Conservation (phyloP, 2,888 invertebrate genomes). For the Drosophila quinaria region DNA sequence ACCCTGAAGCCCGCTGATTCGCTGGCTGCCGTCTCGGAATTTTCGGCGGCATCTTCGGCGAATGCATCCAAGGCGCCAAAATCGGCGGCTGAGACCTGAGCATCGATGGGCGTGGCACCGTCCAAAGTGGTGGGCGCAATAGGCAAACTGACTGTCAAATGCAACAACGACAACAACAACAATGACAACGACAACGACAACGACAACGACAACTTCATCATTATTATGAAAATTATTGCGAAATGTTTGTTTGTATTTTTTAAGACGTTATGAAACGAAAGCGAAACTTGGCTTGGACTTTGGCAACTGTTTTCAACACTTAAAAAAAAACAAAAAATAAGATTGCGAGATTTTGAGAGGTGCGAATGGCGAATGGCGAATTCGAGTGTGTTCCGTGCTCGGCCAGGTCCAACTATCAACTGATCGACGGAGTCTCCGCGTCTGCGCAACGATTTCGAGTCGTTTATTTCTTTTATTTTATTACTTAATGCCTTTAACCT, state of each 20-base stretch:
- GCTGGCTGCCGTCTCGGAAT: conserved; percentile 45
- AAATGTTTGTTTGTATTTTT: conserved; percentile 17
- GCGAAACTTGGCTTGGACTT: conserved; percentile 10
- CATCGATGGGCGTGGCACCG: conserved; percentile 75
- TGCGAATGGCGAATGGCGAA: conserved; percentile 1
- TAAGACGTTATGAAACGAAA: conserved; percentile 43
- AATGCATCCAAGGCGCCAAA: conserved; percentile 68
- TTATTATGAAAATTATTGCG: conserved; percentile 30
- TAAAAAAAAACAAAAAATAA: too few relatives aligned
- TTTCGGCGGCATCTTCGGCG: conserved; percentile 60
- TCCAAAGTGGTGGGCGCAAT: conserved; percentile 68
- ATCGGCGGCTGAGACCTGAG: conserved; percentile 71
- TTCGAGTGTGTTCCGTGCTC: conserved; percentile 45
- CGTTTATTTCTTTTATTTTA: conserved; percentile 16
- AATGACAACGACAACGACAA: not conserved
- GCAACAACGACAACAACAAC: conserved; percentile 24
- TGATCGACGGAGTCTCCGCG: conserved; percentile 51
- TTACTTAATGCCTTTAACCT: conserved; percentile 54
- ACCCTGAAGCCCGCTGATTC: conserved; percentile 76
- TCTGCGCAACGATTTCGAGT: conserved; percentile 71
- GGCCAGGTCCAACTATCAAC: conserved; percentile 64
- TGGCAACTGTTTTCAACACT: not conserved
- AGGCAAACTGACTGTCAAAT: conserved; percentile 33
- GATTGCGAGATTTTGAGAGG: not conserved
- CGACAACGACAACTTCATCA: conserved; percentile 13